These are phyloP conservation scores for Eurytoma adleriae DNA, from an alignment of 2,888 invertebrate species.

Conservation along the genomic window DNA sequence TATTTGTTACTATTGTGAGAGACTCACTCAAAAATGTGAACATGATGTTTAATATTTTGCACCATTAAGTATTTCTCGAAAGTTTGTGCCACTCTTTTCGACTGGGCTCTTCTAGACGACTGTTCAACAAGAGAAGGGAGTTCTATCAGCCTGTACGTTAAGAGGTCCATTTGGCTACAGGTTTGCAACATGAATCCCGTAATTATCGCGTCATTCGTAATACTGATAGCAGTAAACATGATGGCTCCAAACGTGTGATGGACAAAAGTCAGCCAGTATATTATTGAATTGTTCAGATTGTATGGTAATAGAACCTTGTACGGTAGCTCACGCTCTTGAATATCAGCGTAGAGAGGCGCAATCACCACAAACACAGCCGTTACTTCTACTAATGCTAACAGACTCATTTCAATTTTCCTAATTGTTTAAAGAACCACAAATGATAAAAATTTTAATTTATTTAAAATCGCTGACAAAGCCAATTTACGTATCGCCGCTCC, in stretches of 20 bases:
- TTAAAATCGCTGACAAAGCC: no score
- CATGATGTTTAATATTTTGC: conserved; percentile 18
- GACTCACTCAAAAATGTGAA: conserved; percentile 29
- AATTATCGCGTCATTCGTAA: conserved; percentile 47
- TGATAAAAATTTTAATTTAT: no score
- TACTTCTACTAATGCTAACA: conserved; percentile 21
- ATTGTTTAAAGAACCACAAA: no score
- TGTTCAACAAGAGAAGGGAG: not conserved
- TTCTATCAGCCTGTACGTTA: conserved; percentile 13
- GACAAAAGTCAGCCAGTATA: conserved; percentile 28
- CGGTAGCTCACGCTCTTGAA: not conserved
- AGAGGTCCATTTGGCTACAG: conserved; percentile 48
- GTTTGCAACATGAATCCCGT: conserved; percentile 53
- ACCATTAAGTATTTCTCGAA: not conserved
- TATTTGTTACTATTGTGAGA: no score
- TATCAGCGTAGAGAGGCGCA: not conserved
- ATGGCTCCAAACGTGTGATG: conserved; percentile 33
- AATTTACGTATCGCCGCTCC: no score
- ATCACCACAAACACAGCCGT: conserved; percentile 6
- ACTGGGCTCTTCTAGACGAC: not conserved
- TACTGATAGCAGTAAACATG: conserved; percentile 24
- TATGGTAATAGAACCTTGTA: conserved; percentile 46
- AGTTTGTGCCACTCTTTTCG: no score
- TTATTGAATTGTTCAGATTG: not conserved
- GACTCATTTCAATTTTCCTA: conserved; percentile 24